These are phyloP conservation scores for Bellardia bayeri DNA, from an alignment of 2,888 invertebrate species.

Conservation along the genomic window DNA sequence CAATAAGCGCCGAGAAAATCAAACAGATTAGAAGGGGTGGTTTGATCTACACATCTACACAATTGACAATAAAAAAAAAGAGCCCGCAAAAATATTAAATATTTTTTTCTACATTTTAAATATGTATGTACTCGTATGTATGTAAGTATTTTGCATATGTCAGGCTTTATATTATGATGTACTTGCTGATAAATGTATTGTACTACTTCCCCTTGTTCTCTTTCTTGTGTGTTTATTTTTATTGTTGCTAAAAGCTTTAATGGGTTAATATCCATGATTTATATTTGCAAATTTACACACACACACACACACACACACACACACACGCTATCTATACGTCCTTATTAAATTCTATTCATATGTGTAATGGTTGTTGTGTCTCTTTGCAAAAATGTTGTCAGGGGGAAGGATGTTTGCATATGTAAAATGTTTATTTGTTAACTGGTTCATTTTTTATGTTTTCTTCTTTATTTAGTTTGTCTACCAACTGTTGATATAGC, in stretches of 20 bases:
- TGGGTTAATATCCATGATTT: conserved; percentile 72
- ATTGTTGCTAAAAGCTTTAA: conserved; percentile 54
- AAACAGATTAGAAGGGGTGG: conserved; percentile 48
- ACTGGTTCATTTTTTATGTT: conserved; percentile 48
- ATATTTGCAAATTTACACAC: conserved; percentile 15
- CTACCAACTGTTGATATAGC: conserved; percentile 68
- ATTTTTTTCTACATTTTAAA: conserved; percentile 16
- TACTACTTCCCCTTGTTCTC: conserved; percentile 18
- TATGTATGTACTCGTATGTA: background rate
- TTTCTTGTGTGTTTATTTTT: conserved; percentile 8
- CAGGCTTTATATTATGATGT: background rate
- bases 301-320: background rate
- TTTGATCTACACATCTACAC: background rate
- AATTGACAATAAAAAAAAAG: conserved; percentile 52
- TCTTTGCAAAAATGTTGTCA: background rate
- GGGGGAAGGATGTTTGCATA: conserved; percentile 60
- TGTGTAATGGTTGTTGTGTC: conserved; percentile 45
- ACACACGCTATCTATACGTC: conserved; percentile 11
- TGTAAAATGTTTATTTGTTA: conserved; percentile 71
- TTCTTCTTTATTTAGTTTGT: conserved; percentile 32
- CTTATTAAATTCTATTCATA: conserved; percentile 51
- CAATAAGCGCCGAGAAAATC: conserved; percentile 9
- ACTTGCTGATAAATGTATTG: conserved; percentile 57
- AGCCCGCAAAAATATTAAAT: background rate
- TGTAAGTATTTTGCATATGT: conserved; percentile 59